Conservation (phyloP, 2,888 invertebrate genomes). For the Pogonocherus hispidulus region DNA sequence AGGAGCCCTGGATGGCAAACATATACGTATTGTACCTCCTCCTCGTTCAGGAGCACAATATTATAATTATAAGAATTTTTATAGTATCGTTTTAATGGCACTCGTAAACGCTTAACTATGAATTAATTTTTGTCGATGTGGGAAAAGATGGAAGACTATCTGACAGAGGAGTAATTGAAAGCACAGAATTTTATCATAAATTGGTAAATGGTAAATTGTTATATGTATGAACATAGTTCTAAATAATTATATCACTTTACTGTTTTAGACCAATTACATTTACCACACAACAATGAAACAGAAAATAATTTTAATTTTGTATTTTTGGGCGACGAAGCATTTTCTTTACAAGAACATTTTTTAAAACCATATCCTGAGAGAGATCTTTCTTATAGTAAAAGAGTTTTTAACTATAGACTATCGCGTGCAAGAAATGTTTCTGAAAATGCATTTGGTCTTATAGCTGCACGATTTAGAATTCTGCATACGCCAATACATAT, state of each 20-base stretch:
- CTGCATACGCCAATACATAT: too few relatives aligned
- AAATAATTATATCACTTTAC: too few relatives aligned
- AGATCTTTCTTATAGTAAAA: constrained; percentile 32
- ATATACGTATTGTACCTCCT: constrained; percentile 31
- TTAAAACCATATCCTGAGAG: constrained; percentile 34
- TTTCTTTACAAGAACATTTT: constrained; percentile 29
- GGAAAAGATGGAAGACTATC: constrained; percentile 37
- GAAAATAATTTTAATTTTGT: constrained; percentile 6
- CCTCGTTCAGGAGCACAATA: constrained; percentile 28
- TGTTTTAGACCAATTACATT: too few relatives aligned
- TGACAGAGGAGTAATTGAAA: constrained; percentile 35
- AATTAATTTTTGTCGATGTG: constrained; percentile 36
- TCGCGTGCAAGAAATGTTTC: constrained; percentile 28
- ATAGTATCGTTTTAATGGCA: constrained; percentile 35
- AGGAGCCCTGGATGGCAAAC: constrained; percentile 35
- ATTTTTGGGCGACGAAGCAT: constrained; percentile 28
- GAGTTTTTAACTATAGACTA: constrained; percentile 35
- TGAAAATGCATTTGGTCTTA: constrained; percentile 39
- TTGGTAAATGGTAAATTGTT: not conserved
- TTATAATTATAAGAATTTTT: constrained; percentile 38
- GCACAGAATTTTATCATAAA: constrained; percentile 27
- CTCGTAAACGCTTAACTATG: constrained; percentile 35
- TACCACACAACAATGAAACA: not conserved
- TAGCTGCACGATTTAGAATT: constrained; percentile 35
- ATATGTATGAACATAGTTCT: too few relatives aligned